Evolutionary conservation across 1,140 invertebrate genomes (phyloP), one percentile per base, ranked within the genome.

Genomic region (Pseudomyrmex flavicornis): DNA sequence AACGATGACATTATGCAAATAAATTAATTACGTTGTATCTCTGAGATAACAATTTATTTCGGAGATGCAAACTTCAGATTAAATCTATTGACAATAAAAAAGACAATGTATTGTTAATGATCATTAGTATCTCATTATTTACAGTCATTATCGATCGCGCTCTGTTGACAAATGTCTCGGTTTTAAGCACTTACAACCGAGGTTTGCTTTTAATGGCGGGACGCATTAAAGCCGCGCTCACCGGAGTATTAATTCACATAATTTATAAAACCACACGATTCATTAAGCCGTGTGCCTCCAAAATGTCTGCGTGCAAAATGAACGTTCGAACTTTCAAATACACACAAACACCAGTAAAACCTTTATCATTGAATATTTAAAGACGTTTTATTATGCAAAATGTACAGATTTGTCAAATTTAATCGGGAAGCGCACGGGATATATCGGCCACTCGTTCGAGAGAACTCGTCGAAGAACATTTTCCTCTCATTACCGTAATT

Each of bases 51-150:
- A n/a, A 15, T 52, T 26, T 1, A 15, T 52, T 26, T 2, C 13
- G 26, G 56, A 15, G 15, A 75, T 13, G 3, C 63, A 48, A 63
- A 63, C 44, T 74, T 44, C 5, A 46, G 48, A 68, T 68, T 68
- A 50, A 79, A 26, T 48, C 58, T 3, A 10, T 15, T 58, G 9
- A 15, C 44, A 12, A 12, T 8, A 17, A 7, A 46, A 50, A 63
- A 75, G 9, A n/a, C 59, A 5, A 63, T 54, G 61, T 17, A n/a
- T 68, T 15, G 46, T 20, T 13, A 12, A 48, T 17, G 2, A 22
- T 58, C 35, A 77, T 68, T 58, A 68, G 9, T 68, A 56, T n/a
- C 35, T 26, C 50, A 8, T 77, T 77, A 68, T 77, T 77, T 68
- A 46, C 26, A 9, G 20, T 22, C 17, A 56, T 44, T 52, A 65